Base-by-base conservation (phyloP, 2,888 invertebrate species). In the Thymelicus acteon region DNA sequence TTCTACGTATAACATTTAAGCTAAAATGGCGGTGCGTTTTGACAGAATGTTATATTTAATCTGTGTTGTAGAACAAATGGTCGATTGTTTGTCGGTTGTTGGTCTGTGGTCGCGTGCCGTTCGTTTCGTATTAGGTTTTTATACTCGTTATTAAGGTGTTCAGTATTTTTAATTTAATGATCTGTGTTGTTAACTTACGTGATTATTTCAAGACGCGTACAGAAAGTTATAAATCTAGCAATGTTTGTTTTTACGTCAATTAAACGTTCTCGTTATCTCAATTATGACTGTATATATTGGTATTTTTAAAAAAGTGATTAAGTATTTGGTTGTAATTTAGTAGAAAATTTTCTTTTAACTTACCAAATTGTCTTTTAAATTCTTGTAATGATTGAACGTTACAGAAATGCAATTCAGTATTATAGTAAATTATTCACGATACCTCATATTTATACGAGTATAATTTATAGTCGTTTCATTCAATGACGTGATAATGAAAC, bases 41-140 rank as follows among this genome's bases (percentile, higher is more conserved):
- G 69, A 73, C 74, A 73, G 73, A 62, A 62, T 72, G 63, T 72
- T 68, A 70, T 74, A 71, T 72, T 72, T 73, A 72, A 73, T 73
- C 67, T 65, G 69, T 74, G 57, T 37, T 72, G 62, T 65, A 61
- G 49, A 70, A 70, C 73, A 74, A 79, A 76, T 77, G 77, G 75
- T 73, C 72, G 72, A 71, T 68, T 71, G 63, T 74, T 67, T 75
- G 73, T 71, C 62, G 72, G 63, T 79, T 79, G 82, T 80, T 76
- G 83, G 79, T 81, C 82, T 79, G 77, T 77, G 76, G 92, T 87
- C 92, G 91, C 92, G 92, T 91, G 92, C 91, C 89, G 82, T 68
- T 52, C n/a, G 15, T 12, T 54, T 72, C 75, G 78, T 78, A 80
- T 82, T 83, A 44, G 39, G 12, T 61, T 54, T 61, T 67, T 68